Conservation (phyloP, 2,797 vertebrate species). For the Muraenolepis orangiensis region DNA sequence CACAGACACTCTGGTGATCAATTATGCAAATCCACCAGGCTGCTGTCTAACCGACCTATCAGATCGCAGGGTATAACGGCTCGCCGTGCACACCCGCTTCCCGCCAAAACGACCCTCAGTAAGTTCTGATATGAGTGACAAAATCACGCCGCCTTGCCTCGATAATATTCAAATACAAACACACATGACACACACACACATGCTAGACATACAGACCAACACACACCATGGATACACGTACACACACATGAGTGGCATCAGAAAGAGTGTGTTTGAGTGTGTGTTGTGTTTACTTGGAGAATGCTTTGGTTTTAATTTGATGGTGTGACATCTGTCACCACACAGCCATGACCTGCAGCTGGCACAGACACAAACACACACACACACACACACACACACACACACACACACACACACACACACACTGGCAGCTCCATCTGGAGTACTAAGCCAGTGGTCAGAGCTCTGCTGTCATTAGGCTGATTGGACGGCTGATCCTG, state of each 20-base stretch:
- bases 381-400: constrained; percentile 2
- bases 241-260: constrained; percentile 18
- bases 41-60: constrained; percentile 61
- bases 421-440: constrained; percentile 66
- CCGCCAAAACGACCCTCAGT: constrained; percentile 37
- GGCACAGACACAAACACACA: constrained; percentile 4
- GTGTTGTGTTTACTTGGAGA: constrained; percentile 53
- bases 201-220: neutral
- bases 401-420: neutral
- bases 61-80: constrained; percentile 60
- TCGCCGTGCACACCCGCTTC: constrained; percentile 54
- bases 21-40: constrained; percentile 73
- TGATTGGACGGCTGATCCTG: constrained; percentile 46
- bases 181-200: constrained; percentile 16
- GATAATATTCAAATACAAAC: constrained; percentile 28
- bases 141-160: constrained; percentile 45
- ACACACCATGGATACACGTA: constrained; percentile 19
- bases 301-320: constrained; percentile 67
- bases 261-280: constrained; percentile 17
- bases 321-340: constrained; percentile 61
- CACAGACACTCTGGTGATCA: constrained; percentile 62
- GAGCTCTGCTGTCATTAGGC: constrained; percentile 54
- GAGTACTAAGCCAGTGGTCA: constrained; percentile 63
- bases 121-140: constrained; percentile 35
- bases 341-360: constrained; percentile 16